Evolutionary conservation across 2,888 invertebrate species (phyloP), one percentile per base, ranked within the genome.

Genomic region (Sinelater perroti): DNA sequence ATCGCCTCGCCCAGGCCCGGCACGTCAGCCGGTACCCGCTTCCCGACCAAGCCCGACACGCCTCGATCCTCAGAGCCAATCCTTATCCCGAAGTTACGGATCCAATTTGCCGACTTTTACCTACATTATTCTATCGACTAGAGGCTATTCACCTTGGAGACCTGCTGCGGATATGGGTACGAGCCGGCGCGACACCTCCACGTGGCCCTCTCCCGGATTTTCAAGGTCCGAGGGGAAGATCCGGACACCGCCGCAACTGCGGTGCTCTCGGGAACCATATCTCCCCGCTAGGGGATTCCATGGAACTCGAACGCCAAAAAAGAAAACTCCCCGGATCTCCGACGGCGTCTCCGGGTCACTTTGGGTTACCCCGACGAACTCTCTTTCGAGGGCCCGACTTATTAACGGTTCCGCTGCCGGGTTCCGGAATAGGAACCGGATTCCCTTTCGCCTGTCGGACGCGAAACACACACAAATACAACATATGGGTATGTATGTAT

Each of bases 131-230:
- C 83, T 81, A 83, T 82, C 81, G 82, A 84, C 84, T 82, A 84
- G 83, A 85, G 84, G 83, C 83, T 84, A 80, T 79, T 63, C 80
- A 85, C 85, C 86, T 86, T 84, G 86, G 86, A 87, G 85, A 88
- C 86, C 87, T 86, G 86, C 83, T 87, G 86, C 85, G 85, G 86
- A 85, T 86, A 85, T 85, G 82, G 84, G 85, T 86, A 86, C 85
- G 84, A 82, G 70, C 80, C 73, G 65, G 65, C 66, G 62, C 59
- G 58, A n/a, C 59, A 60, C 55, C 66, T 66, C 66, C 67, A 63
- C 70, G 69, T 68, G 67, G 69, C 70, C 69, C 70, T 72, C 69
- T 68, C 69, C 62, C 67, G 68, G 70, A 73, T 72, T 72, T 75
- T 72, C 72, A 75, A n/a, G n/a, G n/a, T 75, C 74, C 76, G 75